Base-by-base conservation (phyloP, 2,797 vertebrate genomes). In the Carapus acus region DNA sequence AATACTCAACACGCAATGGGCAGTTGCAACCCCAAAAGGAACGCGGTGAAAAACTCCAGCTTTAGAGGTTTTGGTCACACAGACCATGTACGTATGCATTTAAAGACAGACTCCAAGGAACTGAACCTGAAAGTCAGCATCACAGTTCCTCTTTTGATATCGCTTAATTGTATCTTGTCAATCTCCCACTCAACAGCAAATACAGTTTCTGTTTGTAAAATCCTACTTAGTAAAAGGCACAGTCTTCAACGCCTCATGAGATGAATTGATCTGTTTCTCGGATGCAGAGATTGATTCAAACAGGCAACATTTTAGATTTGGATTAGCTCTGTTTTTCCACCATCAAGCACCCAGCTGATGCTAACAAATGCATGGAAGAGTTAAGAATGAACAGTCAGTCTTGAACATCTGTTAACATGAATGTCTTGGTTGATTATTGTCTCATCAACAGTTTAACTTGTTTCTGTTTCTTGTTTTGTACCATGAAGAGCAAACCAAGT, bases 121-220 rank as follows among this genome's bases (percentile, higher is more conserved):
- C 83, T 84, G 88, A 90, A 89, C 89, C 87, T 86, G 82, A 89
- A 84, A 87, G 77, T 79, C 66, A 74, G 73, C 56, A 67, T 79
- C 65, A 65, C 72, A 83, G 78, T 90, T 91, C 88, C 88, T 82
- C 84, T 76, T 89, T 88, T 83, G 43, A 56, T 37, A 50, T 67
- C 56, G 64, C 74, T 64, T 73, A 49, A 62, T 47, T 74, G 49
- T 33, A 17, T 33, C 22, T 36, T 56, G 43, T 64, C 58, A 13
- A 53, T 69, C 66, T 70, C 54, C 60, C 31, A 58, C 53, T 57
- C 37, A 67, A 62, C 57, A 47, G 55, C 50, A 29, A 67, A 21
- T 12, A 44, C 21, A 54, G 16, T 19, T 27, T 34, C 3, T 7
- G 6, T 20, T 21, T 27, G 40, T 39, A 31, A 58, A 67, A 65